phyloP scores from a whole-genome alignment of 1,140 invertebrate species.

The Ephestia elutella region DNA sequence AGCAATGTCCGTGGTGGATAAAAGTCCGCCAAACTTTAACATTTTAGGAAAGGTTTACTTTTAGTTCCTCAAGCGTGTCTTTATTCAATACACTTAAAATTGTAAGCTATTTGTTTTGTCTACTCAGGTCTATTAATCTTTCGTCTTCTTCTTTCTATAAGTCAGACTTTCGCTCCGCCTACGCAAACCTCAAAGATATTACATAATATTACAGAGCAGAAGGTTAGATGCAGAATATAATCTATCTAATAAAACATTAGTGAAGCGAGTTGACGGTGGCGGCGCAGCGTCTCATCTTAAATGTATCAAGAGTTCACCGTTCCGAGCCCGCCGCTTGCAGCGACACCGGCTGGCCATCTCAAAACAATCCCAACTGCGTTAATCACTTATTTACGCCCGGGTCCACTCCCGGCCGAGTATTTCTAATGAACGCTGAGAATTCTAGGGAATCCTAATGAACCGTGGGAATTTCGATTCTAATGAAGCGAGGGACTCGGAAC shows the following conservation, averaged over 20 bases:
- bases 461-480: slow-evolving; percentile 62
- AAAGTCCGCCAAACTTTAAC: too few species aligned
- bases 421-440: slow-evolving; percentile 66
- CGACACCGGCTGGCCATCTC: slow-evolving; percentile 35
- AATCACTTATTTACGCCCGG: slow-evolving; percentile 70
- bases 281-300: slow-evolving; percentile 51
- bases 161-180: too few species aligned
- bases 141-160: too few species aligned
- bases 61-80: neutral
- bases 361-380: slow-evolving; percentile 71
- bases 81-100: too few species aligned
- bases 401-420: slow-evolving; percentile 57
- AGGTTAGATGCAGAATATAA: too few species aligned
- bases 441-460: slow-evolving; percentile 64
- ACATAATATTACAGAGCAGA: too few species aligned
- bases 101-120: neutral
- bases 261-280: slow-evolving; percentile 24
- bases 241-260: slow-evolving; percentile 44
- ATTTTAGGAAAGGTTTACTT: too few species aligned
- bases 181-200: too few species aligned
- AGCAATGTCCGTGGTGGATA: neutral
- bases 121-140: too few species aligned
- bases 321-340: slow-evolving; percentile 36
- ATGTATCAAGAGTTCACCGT: slow-evolving; percentile 59
- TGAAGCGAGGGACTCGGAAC: slow-evolving; percentile 33